These are phyloP conservation scores for Rhabdornis inornatus DNA, from an alignment of 2,113 vertebrate genomes.

Conservation along the genomic window DNA sequence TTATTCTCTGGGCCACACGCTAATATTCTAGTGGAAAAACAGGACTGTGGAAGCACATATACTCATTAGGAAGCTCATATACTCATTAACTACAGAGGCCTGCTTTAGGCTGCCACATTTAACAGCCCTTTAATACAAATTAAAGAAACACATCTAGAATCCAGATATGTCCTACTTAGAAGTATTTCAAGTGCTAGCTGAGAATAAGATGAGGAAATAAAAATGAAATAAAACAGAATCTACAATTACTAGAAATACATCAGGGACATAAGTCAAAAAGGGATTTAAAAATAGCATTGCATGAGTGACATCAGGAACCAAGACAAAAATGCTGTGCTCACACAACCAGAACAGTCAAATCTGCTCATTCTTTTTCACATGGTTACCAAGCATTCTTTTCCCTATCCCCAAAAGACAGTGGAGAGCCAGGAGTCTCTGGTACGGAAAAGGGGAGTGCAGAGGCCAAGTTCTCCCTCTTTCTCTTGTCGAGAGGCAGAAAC, in stretches of 20 bases:
- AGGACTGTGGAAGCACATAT: background rate
- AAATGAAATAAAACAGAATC: background rate
- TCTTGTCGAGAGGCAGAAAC: background rate
- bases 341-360: conserved; percentile 23
- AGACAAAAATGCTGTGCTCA: background rate
- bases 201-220: background rate
- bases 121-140: background rate
- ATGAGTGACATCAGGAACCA: background rate
- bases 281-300: background rate
- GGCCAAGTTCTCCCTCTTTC: background rate
- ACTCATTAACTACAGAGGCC: background rate
- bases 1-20: background rate
- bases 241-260: background rate
- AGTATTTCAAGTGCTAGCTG: background rate
- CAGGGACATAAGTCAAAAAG: background rate
- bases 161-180: conserved; percentile 4
- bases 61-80: background rate
- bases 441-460: background rate
- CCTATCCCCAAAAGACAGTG: background rate
- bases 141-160: background rate
- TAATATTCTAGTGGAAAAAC: background rate
- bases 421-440: background rate
- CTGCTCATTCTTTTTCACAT: background rate
- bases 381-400: background rate
- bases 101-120: background rate